A percentile compares a stretch with the other conserved stretches of the same genome.
These are phyloP conservation scores for Cyprinodon diabolis DNA, from an alignment of 2,797 vertebrate species.

Conservation along the genomic window DNA sequence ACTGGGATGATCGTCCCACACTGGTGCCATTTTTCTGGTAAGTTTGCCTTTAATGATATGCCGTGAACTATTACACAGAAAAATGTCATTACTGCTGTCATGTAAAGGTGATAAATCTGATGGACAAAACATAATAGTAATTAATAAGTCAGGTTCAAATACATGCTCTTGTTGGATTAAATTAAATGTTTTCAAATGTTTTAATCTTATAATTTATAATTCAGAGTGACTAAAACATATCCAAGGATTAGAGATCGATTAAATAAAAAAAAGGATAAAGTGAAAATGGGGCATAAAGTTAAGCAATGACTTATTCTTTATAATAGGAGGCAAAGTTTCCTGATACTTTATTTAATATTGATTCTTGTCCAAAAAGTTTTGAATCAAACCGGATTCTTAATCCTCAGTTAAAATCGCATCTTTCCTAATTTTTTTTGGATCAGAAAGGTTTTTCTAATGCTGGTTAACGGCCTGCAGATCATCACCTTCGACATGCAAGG, in stretches of 20 bases:
- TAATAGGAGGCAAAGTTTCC: not conserved
- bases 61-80: not conserved
- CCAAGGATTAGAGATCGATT: not conserved
- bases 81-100: not conserved
- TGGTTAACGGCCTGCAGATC: not conserved
- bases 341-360: not conserved
- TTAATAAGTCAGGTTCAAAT: not conserved
- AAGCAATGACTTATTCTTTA: not conserved
- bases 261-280: not conserved
- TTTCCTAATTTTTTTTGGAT: not conserved
- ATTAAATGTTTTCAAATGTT: not conserved
- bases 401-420: not conserved
- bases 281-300: not conserved
- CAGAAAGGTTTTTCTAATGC: not conserved
- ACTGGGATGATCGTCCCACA: conserved; percentile 5
- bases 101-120: not conserved
- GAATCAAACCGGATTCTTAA: not conserved
- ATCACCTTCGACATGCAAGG: conserved; percentile 23
- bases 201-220: not conserved
- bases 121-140: not conserved
- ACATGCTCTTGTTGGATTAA: not conserved
- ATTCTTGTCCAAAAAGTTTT: not conserved
- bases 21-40: conserved; percentile 27
- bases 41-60: conserved; percentile 10
- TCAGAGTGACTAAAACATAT: not conserved